Percentiles rank a stretch among this genome's conserved stretches.
Evolutionary conservation across 2,797 vertebrate genomes (phyloP).

Genomic region (Lycodopsis pacificus): DNA sequence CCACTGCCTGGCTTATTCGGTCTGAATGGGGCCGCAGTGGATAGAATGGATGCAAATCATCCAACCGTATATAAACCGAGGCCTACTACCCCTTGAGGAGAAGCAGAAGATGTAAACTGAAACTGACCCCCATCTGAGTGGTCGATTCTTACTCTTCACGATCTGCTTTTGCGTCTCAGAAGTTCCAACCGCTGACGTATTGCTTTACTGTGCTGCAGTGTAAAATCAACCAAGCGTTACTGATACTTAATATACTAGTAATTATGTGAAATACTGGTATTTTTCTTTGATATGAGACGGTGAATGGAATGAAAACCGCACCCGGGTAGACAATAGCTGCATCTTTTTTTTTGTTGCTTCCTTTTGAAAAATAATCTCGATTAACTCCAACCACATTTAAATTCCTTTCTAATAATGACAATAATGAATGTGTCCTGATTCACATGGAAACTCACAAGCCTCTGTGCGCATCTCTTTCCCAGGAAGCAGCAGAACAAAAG

Average conservation of each 20-base stretch:
- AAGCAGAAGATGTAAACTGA: constrained; percentile 49
- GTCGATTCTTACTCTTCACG: constrained; percentile 27
- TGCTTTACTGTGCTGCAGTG: neutral
- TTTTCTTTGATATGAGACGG: constrained; percentile 1
- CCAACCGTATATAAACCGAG: constrained; percentile 38
- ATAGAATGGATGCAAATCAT: constrained; percentile 63
- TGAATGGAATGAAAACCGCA: neutral
- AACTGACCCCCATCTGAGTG: constrained; percentile 47
- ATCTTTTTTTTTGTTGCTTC: neutral
- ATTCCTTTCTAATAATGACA: constrained; percentile 13
- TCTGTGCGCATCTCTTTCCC: neutral
- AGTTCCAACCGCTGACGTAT: constrained; percentile 2
- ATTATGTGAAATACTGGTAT: neutral
- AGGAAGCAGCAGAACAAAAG: constrained; percentile 49
- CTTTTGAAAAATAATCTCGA: neutral
- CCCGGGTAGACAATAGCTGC: neutral
- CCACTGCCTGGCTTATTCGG: constrained; percentile 47
- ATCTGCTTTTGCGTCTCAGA: constrained; percentile 37
- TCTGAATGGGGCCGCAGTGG: constrained; percentile 62
- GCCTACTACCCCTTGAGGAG: constrained; percentile 42
- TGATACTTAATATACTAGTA: neutral
- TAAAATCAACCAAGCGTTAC: neutral
- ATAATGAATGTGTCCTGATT: constrained; percentile 26
- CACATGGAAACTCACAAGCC: constrained; percentile 9
- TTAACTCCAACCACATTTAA: constrained; percentile 1